phyloP scores from a whole-genome alignment of 2,888 invertebrate genomes.

The Dysmachus trigonus region DNA sequence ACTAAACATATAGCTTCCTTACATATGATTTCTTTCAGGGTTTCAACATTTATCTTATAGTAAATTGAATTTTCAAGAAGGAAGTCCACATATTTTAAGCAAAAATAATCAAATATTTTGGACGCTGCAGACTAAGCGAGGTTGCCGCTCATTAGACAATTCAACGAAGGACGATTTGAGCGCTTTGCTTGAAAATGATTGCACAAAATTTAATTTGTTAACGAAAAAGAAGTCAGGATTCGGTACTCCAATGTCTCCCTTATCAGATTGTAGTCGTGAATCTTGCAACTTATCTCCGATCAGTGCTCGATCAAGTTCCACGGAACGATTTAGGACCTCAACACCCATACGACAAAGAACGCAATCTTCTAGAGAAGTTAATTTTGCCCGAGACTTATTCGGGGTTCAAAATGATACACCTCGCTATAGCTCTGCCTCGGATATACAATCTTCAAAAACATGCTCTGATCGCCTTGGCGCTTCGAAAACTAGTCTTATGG shows the following conservation, averaged over 20 bases:
- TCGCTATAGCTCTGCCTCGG: slow-evolving; percentile 67
- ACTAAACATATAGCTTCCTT: not conserved
- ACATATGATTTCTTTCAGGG: slow-evolving; percentile 63
- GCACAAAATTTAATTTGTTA: not conserved
- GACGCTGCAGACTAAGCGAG: slow-evolving; percentile 67
- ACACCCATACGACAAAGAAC: slow-evolving; percentile 70
- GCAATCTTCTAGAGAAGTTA: not conserved
- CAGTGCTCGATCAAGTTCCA: slow-evolving; percentile 67
- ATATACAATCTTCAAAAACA: slow-evolving; percentile 65
- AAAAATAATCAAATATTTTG: slow-evolving; percentile 68
- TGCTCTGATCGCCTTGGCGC: slow-evolving; percentile 74
- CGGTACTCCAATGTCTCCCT: not conserved
- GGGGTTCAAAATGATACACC: not conserved
- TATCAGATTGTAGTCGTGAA: not conserved
- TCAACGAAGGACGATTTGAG: slow-evolving; percentile 6
- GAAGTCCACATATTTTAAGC: not conserved
- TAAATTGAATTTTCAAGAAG: slow-evolving; percentile 4
- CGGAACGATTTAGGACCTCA: slow-evolving; percentile 72
- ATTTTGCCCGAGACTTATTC: not conserved
- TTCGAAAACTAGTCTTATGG: slow-evolving; percentile 80
- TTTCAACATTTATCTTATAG: slow-evolving; percentile 74
- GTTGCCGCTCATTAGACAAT: slow-evolving; percentile 49
- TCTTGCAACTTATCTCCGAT: slow-evolving; percentile 71
- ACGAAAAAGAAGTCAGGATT: not conserved
- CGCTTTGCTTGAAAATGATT: not conserved